These are phyloP conservation scores for Antennarius striatus DNA, from an alignment of 2,113 vertebrate genomes.

Conservation along the genomic window DNA sequence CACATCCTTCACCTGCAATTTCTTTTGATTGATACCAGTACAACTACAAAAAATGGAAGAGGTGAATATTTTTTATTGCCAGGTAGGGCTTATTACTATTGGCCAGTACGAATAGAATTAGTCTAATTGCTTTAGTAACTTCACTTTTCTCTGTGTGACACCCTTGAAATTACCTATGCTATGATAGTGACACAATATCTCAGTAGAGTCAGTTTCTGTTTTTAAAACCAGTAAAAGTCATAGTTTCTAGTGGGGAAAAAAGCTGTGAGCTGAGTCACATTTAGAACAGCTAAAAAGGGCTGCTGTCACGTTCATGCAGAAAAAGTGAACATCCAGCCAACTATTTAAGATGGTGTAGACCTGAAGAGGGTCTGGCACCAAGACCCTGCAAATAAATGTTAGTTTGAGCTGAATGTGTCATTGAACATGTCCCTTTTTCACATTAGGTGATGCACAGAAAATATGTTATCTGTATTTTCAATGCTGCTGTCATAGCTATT, in stretches of 20 bases:
- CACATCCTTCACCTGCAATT: constrained; percentile 57
- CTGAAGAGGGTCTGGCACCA: no score
- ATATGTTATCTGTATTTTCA: no score
- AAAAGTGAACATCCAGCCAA: no score
- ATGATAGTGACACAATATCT: background rate
- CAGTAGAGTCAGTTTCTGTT: background rate
- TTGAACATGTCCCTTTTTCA: no score
- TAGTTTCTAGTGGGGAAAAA: no score
- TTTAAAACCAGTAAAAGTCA: background rate
- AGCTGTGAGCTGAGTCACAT: no score
- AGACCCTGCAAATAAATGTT: no score
- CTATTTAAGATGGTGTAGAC: no score
- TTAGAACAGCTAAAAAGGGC: no score
- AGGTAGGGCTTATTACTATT: constrained; percentile 25
- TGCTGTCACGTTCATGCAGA: no score
- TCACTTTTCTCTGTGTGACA: constrained; percentile 12
- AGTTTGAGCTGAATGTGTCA: no score
- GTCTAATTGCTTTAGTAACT: constrained; percentile 26
- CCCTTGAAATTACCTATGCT: constrained; percentile 1
- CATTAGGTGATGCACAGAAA: no score
- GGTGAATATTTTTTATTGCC: constrained; percentile 41
- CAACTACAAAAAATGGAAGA: constrained; percentile 17
- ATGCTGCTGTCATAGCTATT: constrained; percentile 1
- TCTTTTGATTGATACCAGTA: constrained; percentile 63
- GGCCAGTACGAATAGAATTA: constrained; percentile 48